These are phyloP conservation scores for Heterodera filipjevi DNA, from an alignment of 2,888 invertebrate species.

Conservation along the genomic window DNA sequence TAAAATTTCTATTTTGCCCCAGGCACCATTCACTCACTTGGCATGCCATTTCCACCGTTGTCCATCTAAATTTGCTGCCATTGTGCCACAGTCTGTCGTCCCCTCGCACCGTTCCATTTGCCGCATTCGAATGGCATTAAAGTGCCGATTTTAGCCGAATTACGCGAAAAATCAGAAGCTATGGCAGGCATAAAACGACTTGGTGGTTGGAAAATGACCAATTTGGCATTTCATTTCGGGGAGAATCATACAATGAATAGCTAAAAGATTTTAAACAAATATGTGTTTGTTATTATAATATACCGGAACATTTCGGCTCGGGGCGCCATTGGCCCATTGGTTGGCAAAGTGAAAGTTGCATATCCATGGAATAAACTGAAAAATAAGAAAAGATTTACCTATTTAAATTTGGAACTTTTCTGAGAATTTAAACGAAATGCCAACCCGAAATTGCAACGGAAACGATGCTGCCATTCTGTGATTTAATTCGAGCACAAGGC, in stretches of 20 bases:
- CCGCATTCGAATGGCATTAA: neutral
- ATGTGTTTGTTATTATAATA: too few relatives aligned
- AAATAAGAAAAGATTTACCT: neutral
- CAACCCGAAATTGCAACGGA: too few relatives aligned
- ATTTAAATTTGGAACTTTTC: too few relatives aligned
- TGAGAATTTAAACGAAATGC: too few relatives aligned
- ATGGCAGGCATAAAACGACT: neutral
- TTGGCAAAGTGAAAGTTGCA: neutral
- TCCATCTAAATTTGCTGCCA: constrained; percentile 36
- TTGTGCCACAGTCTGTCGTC: constrained; percentile 7
- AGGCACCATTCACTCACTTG: neutral
- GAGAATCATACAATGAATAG: neutral
- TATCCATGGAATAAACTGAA: neutral
- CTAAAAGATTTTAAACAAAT: neutral
- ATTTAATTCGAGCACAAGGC: too few relatives aligned
- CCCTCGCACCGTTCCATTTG: constrained; percentile 11
- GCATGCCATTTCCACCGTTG: constrained; percentile 33
- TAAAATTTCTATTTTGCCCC: neutral
- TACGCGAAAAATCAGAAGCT: too few relatives aligned
- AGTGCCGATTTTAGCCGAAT: neutral
- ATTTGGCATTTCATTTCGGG: neutral
- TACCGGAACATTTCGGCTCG: constrained; percentile 2
- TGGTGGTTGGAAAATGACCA: neutral
- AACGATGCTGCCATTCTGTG: too few relatives aligned
- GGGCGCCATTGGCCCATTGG: neutral